Conservation (phyloP, 2,888 invertebrate genomes). For the Actias luna region DNA sequence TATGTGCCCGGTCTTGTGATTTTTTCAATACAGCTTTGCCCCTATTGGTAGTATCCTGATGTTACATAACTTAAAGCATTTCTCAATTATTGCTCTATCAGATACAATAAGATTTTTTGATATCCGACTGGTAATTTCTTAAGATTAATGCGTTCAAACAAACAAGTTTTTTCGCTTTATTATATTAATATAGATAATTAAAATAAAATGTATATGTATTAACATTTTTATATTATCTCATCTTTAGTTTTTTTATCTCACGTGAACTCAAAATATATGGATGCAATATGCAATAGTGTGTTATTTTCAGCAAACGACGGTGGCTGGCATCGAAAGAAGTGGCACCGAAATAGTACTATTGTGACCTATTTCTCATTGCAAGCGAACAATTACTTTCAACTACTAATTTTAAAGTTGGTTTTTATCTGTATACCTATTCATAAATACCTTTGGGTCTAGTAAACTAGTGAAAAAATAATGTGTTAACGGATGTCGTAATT, state of each 20-base stretch:
- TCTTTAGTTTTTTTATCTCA: conserved; percentile 28
- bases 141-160: no score
- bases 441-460: conserved; percentile 27
- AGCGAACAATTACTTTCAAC: conserved; percentile 37
- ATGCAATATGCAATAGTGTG: conserved; percentile 68
- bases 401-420: conserved; percentile 29
- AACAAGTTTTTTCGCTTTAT: no score
- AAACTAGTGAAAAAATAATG: conserved; percentile 24
- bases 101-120: no score
- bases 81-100: no score
- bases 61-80: no score
- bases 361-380: conserved; percentile 66
- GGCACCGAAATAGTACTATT: conserved; percentile 66
- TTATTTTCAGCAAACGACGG: conserved; percentile 67
- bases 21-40: no score
- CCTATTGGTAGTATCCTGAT: no score
- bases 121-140: no score
- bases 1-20: no score
- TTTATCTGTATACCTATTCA: conserved; percentile 23
- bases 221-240: background rate
- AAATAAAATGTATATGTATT: background rate
- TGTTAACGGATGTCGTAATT: conserved; percentile 5
- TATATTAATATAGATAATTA: no score
- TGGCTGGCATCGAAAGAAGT: conserved; percentile 61
- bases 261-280: conserved; percentile 38